Evolutionary conservation across 2,797 vertebrate species (phyloP).

Genomic region (Labeo calbasu): DNA sequence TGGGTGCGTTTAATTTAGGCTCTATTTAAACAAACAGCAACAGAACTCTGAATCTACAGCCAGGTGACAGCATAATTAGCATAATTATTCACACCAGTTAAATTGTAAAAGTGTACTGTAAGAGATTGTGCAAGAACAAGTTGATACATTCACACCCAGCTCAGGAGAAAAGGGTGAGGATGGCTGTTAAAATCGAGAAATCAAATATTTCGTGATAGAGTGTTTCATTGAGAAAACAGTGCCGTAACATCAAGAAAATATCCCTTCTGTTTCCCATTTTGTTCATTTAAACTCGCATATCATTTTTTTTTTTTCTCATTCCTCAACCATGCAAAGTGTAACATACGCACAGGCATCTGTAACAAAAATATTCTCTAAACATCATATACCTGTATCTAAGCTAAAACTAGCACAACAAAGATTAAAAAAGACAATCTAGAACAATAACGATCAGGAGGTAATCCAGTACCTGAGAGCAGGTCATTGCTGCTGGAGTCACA

Average conservation of each 20-base stretch:
- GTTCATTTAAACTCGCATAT: not conserved
- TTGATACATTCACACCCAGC: not conserved
- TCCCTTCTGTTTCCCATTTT: not conserved
- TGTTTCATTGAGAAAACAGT: not conserved
- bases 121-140: not conserved
- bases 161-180: slow-evolving; percentile 2
- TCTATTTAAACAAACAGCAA: not conserved
- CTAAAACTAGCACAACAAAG: not conserved
- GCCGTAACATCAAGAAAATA: not conserved
- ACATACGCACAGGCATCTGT: not conserved
- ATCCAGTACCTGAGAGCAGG: slow-evolving; percentile 41
- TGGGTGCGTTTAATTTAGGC: not conserved
- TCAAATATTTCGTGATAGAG: not conserved
- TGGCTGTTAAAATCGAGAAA: not conserved
- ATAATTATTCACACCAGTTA: not conserved
- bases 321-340: not conserved
- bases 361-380: slow-evolving; percentile 4
- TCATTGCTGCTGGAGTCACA: not conserved
- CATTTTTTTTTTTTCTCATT: not conserved
- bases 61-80: not conserved
- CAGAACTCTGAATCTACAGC: not conserved
- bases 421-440: not conserved
- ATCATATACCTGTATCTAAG: not conserved
- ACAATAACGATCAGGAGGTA: slow-evolving; percentile 10
- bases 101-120: not conserved